Base-by-base conservation (phyloP, 2,888 invertebrate species). In the Papilio protenor region DNA sequence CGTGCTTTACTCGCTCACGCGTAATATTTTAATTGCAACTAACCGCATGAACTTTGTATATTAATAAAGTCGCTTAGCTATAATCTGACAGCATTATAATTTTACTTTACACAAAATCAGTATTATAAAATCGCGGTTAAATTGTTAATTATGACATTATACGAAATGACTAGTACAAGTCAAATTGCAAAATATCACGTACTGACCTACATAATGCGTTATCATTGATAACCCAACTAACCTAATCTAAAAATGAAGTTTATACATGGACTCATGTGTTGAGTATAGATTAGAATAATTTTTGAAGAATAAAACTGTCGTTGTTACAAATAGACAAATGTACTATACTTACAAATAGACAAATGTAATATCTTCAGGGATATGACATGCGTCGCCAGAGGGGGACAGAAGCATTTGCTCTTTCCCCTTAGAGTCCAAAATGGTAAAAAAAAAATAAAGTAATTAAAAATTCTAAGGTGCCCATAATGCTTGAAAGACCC, bases 11-110 rank as follows among this genome's bases (percentile, higher is more conserved):
- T 33, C 40, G 12, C 12, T 66, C 66, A 66, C 21, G 8, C 49
- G 59, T 59, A 59, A 49, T 70, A 61, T 76, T 76, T 76, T 71
- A 76, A 71, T 76, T 76, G 21, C 70, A 45, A n/a, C 59, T 76
- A 64, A 33, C 57, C 47, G 52, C 57, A 47, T 71, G 27, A 49
- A 71, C 70, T 59, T 33, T 47, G 23, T 76, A 49, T 76, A 49
- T 66, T 49, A 49, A 64, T 69, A 69, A n/a, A n/a, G 70, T 45
- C 40, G 71, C 59, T 76, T 71, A n/a, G 70, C 23, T 49, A 47
- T 21, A 2, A 71, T 27, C 16, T 52, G 40, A 66, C 40, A 66
- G 49, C 3, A 57, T 18, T 72, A 71, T 40, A 10, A 72, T 72
- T 27, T 52, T n/a, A 55, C 2, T 11, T 33, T 14, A 33, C 4